Evolutionary conservation across 35 echinoderm and acorn worm species (phyloP).

Genomic region (Ophioderma brevispina): DNA sequence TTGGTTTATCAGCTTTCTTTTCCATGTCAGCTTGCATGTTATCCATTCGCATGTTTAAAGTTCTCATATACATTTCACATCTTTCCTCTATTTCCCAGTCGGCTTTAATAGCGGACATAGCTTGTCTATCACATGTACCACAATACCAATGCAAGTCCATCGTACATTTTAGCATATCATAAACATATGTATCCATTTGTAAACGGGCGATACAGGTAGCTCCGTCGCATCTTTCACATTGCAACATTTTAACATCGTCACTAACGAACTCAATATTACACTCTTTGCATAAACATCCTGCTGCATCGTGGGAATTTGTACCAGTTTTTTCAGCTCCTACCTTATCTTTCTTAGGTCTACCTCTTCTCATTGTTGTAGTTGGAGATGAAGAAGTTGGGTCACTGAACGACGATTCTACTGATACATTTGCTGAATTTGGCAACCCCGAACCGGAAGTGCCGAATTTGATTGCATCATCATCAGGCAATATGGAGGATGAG

Average conservation of each 20-base stretch:
- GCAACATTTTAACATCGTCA: neutral
- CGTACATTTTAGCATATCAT: neutral
- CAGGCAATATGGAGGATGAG: no score
- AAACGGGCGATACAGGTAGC: neutral
- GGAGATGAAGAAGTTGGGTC: neutral
- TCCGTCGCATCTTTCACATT: conserved; percentile 16
- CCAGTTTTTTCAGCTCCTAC: neutral
- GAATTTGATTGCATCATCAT: no score
- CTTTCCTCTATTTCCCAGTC: conserved; percentile 33
- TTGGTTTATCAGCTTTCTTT: conserved; percentile 9
- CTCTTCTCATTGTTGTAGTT: neutral
- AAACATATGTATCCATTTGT: neutral
- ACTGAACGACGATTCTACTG: neutral
- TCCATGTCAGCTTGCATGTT: neutral
- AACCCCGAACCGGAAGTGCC: no score
- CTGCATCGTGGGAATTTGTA: no score
- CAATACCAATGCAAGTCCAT: conserved; percentile 9
- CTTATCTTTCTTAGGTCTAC: neutral
- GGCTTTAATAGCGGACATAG: conserved; percentile 21
- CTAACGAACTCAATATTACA: neutral
- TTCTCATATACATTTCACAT: conserved; percentile 8
- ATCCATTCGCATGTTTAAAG: neutral
- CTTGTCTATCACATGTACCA: neutral
- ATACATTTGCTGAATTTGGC: no score
- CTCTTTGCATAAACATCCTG: neutral